Evolutionary conservation across 1,140 invertebrate genomes (phyloP), one percentile per base, ranked within the genome.

Genomic region (Prorops nasuta): DNA sequence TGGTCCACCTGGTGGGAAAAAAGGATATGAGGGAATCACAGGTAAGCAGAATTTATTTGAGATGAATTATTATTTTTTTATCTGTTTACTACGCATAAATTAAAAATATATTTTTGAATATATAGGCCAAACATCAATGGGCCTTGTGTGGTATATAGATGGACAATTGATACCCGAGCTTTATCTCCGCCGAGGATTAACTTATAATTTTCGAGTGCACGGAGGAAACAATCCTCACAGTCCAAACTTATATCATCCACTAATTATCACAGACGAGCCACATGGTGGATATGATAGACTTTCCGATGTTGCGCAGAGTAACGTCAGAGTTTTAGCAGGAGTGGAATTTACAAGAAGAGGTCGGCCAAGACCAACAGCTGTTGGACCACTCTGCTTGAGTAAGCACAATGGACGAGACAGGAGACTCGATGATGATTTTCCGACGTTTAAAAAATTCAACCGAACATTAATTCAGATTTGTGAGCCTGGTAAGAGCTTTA

Each of bases 181-280:
- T 22, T 94, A 90, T 80, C 75, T 98, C 37, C 85, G 91, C 56
- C 76, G 94, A 41, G 92, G 92, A 9, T 77, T 92, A 9, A 89
- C 85, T 0, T 97, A 97, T 76, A 85, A 81, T 9, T 94, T 96
- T 60, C 81, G 80, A 49, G 86, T 94, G 18, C 81, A 84, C 48
- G 93, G 92, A 21, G 93, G 93, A 1, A 93, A 94, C 64, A 91
- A 96, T 79, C 91, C 92, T 3, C 89, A 94, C 66, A 92, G 89
- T 53, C 79, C 91, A 0, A 84, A 89, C 38, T 83, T 85, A 64
- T 96, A 96, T 76, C 94, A 98, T 80, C 94, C 94, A 6, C 78
- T 98, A 24, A 92, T 97, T 37, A 90, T 98, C 48, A 94, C 93
- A 2, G 87, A 91, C 64, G 91, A 94, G 66, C 84, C 87, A 1